phyloP scores from a whole-genome alignment of 1,140 invertebrate species.

The Lepidurus packardi region DNA sequence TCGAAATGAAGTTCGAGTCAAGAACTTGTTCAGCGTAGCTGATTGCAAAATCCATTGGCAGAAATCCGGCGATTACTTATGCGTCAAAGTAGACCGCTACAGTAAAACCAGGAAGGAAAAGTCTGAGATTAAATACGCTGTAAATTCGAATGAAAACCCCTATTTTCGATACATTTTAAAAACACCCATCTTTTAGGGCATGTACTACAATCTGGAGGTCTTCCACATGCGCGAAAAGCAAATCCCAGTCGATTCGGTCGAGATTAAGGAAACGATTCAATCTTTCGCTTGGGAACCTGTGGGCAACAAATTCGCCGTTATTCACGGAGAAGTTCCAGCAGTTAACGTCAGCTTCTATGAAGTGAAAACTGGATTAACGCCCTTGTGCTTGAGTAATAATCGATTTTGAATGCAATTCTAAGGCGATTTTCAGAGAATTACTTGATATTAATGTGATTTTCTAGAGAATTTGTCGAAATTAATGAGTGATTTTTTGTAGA shows the following conservation, averaged over 20 bases:
- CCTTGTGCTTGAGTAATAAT: conserved; percentile 67
- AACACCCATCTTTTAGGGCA: too few species aligned
- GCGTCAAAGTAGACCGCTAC: conserved; percentile 97
- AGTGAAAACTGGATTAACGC: conserved; percentile 79
- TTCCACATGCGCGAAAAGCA: conserved; percentile 98
- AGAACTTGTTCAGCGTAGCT: conserved; percentile 96
- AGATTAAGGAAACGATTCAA: conserved; percentile 87
- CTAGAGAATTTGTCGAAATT: too few species aligned
- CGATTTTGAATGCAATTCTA: conserved; percentile 34
- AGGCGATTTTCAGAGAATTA: not conserved
- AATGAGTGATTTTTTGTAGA: conserved; percentile 48
- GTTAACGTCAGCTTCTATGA: conserved; percentile 91
- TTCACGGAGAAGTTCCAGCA: conserved; percentile 84
- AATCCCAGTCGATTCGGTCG: conserved; percentile 94
- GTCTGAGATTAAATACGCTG: conserved; percentile 79
- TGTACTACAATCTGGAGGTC: conserved; percentile 98
- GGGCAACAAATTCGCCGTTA: conserved; percentile 91
- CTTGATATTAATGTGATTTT: too few species aligned
- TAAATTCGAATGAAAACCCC: conserved; percentile 45
- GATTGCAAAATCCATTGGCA: conserved; percentile 99
- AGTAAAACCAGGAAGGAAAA: conserved; percentile 87
- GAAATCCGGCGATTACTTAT: conserved; percentile 93
- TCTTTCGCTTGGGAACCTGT: conserved; percentile 98
- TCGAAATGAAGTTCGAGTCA: conserved; percentile 84
- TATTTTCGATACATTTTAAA: conserved; percentile 24